phyloP scores from a whole-genome alignment of 2,797 vertebrate genomes.

The Myiotriccus ornatus region DNA sequence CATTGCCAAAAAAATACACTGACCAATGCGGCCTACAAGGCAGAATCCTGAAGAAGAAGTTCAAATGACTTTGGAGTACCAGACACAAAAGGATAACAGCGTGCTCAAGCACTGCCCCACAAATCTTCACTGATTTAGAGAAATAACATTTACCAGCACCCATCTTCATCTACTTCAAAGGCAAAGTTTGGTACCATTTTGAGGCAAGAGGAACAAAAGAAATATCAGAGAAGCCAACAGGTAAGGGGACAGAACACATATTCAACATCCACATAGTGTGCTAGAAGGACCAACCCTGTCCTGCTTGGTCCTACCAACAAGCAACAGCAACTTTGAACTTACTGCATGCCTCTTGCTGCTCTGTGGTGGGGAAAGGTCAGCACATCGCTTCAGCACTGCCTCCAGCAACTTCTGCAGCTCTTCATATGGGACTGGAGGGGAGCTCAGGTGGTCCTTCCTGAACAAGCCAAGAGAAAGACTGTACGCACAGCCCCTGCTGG shows the following conservation, averaged over 20 bases:
- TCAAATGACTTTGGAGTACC: background rate
- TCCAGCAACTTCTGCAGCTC: conserved; percentile 80
- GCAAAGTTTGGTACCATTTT: background rate
- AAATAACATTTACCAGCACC: background rate
- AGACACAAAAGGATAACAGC: background rate
- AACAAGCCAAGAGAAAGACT: conserved; percentile 29
- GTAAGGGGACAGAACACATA: background rate
- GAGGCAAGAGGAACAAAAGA: background rate
- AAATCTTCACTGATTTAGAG: background rate
- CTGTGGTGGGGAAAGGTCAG: conserved; percentile 73
- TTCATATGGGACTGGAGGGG: conserved; percentile 83
- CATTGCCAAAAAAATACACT: background rate
- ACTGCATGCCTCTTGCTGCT: conserved; percentile 63
- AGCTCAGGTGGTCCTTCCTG: conserved; percentile 88
- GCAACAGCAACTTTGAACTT: conserved; percentile 23
- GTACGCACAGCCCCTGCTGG: background rate
- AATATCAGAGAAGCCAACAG: background rate
- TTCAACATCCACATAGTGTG: background rate
- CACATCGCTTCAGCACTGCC: conserved; percentile 78
- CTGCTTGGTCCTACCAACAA: background rate
- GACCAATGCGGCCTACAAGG: background rate
- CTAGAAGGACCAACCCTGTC: background rate
- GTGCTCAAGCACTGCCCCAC: background rate
- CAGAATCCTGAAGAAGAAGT: background rate
- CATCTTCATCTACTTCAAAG: background rate